These are phyloP conservation scores for Numenius arquata DNA, from an alignment of 2,113 vertebrate genomes.

Conservation along the genomic window DNA sequence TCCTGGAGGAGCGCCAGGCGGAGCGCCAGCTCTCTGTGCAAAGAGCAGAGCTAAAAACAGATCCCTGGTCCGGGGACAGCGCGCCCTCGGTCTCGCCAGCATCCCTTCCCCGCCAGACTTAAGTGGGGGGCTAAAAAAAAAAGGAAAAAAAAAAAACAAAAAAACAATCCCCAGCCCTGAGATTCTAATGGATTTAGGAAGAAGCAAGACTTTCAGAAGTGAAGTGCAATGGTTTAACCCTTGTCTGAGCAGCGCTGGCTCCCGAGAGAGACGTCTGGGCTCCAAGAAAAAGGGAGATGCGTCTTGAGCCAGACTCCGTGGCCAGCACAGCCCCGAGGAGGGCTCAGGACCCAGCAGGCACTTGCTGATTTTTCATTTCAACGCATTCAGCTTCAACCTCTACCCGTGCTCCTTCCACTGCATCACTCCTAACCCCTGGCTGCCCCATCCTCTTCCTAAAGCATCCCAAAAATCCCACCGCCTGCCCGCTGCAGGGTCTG, in stretches of 20 bases:
- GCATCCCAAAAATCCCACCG: neutral
- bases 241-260: neutral
- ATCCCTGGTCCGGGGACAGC: neutral
- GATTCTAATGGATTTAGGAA: neutral
- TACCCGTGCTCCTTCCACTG: neutral
- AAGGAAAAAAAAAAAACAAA: too few relatives aligned
- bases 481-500: rapidly evolving
- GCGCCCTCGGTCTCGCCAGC: rapidly evolving
- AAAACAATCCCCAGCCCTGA: too few relatives aligned
- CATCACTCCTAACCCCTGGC: neutral
- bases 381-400: neutral
- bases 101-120: neutral
- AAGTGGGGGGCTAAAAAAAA: too few relatives aligned
- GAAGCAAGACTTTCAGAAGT: neutral
- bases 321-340: neutral
- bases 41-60: neutral
- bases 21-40: neutral
- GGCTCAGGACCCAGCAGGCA: neutral
- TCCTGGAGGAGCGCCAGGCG: neutral
- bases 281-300: neutral
- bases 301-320: neutral
- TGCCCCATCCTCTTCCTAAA: neutral
- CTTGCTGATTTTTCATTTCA: neutral
- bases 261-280: neutral
- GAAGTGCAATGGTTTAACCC: neutral